Evolutionary conservation across 2,888 invertebrate genomes (phyloP), one percentile per base, ranked within the genome.

Genomic region (Dicranocentrus wangi): DNA sequence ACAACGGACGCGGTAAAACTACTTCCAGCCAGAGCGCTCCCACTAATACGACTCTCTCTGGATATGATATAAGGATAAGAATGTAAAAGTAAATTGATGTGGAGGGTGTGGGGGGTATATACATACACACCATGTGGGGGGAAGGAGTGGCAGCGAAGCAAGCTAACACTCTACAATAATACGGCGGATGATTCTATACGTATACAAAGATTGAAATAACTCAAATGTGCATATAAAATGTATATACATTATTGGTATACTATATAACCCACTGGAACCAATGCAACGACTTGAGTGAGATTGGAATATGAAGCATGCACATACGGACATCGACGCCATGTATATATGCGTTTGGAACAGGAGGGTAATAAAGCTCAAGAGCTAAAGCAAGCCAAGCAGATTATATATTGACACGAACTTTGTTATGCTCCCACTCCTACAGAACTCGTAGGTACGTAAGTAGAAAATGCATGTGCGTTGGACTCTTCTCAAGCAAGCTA

Each of bases 381-480:
- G 66, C 58, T 23, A 42, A 60, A 65, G 58, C 73, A 47, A 53
- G 43, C 39, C 55, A 72, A 65, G 55, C 65, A 75, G 73, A 75
- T 75, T 75, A 75, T 75, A 65, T 42, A 75, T 75, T 75, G 73
- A 75, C 73, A 75, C 73, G 73, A 66, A 75, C 55, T 75, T 75
- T 43, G 73, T 75, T 75, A 75, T 61, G 58, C 28, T 69, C 47
- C n/a, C n/a, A 10, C 39, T 23, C 23, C 42, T 15, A 15, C 1
- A n/a, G n/a, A n/a, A n/a, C n/a, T n/a, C n/a, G n/a, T n/a, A n/a
- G n/a, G n/a, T n/a, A n/a, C n/a, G n/a, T 8, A 19, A 61, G 21
- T 58, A 60, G 25, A 17, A 21, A 58, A 61, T 32, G 25, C 15
- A 53, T 53, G 53, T 25, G 19, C n/a, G 55, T 25, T 55, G 1